phyloP scores from a whole-genome alignment of 2,113 vertebrate species.

The Psittacus erithacus region DNA sequence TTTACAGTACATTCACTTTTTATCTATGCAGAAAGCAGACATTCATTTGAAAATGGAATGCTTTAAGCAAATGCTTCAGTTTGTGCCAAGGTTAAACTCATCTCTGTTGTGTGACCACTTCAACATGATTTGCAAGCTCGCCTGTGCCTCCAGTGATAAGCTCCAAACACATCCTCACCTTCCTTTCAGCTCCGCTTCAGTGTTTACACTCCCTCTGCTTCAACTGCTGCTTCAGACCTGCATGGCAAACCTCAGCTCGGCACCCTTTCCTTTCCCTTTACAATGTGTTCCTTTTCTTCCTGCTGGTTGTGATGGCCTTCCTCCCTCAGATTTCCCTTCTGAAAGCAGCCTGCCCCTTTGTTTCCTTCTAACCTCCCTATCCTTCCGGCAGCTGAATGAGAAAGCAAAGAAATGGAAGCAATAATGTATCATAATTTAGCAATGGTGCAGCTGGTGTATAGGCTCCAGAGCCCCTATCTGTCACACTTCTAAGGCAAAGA shows the following conservation, averaged over 20 bases:
- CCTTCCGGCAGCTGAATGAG: neutral
- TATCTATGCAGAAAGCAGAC: neutral
- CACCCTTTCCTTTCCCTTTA: neutral
- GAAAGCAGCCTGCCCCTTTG: neutral
- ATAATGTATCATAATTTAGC: conserved; percentile 27
- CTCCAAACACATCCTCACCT: neutral
- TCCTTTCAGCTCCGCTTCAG: neutral
- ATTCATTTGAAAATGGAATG: neutral
- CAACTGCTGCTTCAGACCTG: neutral
- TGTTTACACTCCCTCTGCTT: neutral
- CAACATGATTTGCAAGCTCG: neutral
- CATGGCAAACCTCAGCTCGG: neutral
- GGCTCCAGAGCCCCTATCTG: neutral
- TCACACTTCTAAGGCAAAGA: neutral
- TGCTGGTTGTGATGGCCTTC: neutral
- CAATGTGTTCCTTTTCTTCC: neutral
- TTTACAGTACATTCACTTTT: neutral
- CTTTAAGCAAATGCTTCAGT: neutral
- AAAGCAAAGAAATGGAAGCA: conserved; percentile 10
- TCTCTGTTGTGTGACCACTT: neutral
- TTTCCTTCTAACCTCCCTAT: neutral
- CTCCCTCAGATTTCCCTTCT: neutral
- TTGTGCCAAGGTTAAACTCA: neutral
- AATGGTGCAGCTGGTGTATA: neutral
- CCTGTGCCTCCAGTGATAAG: neutral